A percentile compares a stretch with the other conserved stretches of the same genome.
Evolutionary conservation across 2,797 vertebrate genomes (phyloP).

Genomic region (Aulostomus chinensis): DNA sequence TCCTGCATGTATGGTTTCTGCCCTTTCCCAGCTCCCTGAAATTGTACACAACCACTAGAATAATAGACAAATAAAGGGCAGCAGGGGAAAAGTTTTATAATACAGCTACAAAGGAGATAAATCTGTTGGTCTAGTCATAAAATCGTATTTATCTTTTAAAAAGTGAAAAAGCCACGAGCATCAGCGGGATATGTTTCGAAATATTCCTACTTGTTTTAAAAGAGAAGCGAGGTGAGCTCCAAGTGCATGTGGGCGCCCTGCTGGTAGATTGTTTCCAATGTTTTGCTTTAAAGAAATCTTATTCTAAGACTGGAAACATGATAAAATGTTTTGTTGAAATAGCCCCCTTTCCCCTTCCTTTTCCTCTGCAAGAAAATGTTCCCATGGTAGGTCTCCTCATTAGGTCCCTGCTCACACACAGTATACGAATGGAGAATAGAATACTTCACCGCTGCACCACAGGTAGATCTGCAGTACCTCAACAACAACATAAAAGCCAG

Average conservation of each 20-base stretch:
- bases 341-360: slow-evolving; percentile 14
- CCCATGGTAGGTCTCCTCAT: slow-evolving; percentile 59
- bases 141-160: slow-evolving; percentile 11
- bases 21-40: slow-evolving; percentile 46
- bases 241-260: slow-evolving; percentile 7
- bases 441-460: slow-evolving; percentile 56
- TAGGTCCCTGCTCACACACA: slow-evolving; percentile 59
- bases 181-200: slow-evolving; percentile 3
- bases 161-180: slow-evolving; percentile 7
- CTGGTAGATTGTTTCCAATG: slow-evolving; percentile 31
- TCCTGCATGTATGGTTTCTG: slow-evolving; percentile 26
- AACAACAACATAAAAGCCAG: slow-evolving; percentile 38
- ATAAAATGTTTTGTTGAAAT: slow-evolving; percentile 30
- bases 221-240: slow-evolving; percentile 10
- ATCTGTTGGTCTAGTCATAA: slow-evolving; percentile 12
- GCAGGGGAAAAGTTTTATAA: slow-evolving; percentile 40
- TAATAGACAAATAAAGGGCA: slow-evolving; percentile 56
- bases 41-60: slow-evolving; percentile 35
- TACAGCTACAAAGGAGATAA: slow-evolving; percentile 16
- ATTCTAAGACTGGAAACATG: slow-evolving; percentile 21
- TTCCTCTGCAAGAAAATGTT: slow-evolving; percentile 49
- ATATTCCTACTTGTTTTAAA: slow-evolving; percentile 12
- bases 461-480: slow-evolving; percentile 25
- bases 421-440: slow-evolving; percentile 57
- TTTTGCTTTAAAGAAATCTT: slow-evolving; percentile 17